A percentile compares a stretch with the other conserved stretches of the same genome.
phyloP scores from a whole-genome alignment of 2,888 invertebrate species.

The Tetanocera ferruginea region DNA sequence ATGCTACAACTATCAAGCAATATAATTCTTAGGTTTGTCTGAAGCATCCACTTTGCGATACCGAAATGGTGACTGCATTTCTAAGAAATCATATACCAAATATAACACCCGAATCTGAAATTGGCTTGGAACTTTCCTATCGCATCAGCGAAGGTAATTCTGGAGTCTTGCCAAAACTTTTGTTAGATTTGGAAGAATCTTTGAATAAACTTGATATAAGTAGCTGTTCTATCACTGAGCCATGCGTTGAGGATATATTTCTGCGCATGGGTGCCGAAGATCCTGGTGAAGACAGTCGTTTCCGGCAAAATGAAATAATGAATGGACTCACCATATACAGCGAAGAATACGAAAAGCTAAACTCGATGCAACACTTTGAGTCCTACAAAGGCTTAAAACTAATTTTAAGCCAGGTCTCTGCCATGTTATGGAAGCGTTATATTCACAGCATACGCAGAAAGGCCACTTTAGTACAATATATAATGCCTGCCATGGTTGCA shows the following conservation, averaged over 20 bases:
- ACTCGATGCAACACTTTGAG: background rate
- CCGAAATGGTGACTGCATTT: slow-evolving; percentile 24
- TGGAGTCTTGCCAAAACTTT: slow-evolving; percentile 1
- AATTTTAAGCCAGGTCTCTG: slow-evolving; percentile 73
- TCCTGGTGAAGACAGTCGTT: slow-evolving; percentile 24
- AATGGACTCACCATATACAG: slow-evolving; percentile 28
- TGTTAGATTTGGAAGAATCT: slow-evolving; percentile 26
- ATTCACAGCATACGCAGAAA: background rate
- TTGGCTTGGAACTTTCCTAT: slow-evolving; percentile 41
- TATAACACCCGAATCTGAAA: slow-evolving; percentile 19
- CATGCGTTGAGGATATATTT: slow-evolving; percentile 41
- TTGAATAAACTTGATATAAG: slow-evolving; percentile 5
- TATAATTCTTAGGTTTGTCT: slow-evolving; percentile 22
- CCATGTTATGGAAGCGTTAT: slow-evolving; percentile 74
- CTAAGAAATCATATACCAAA: slow-evolving; percentile 35
- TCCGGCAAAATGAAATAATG: slow-evolving; percentile 33
- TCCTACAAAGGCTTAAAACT: slow-evolving; percentile 55
- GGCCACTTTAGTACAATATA: background rate
- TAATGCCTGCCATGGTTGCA: slow-evolving; percentile 11
- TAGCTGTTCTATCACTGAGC: slow-evolving; percentile 35
- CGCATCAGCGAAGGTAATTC: slow-evolving; percentile 22
- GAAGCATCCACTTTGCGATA: slow-evolving; percentile 22
- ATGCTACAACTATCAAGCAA: background rate
- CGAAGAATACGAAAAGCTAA: slow-evolving; percentile 15
- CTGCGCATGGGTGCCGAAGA: slow-evolving; percentile 32